A percentile compares a stretch with the other conserved stretches of the same genome.
Evolutionary conservation across 1,140 invertebrate genomes (phyloP).

Genomic region (Drosophila truncata): DNA sequence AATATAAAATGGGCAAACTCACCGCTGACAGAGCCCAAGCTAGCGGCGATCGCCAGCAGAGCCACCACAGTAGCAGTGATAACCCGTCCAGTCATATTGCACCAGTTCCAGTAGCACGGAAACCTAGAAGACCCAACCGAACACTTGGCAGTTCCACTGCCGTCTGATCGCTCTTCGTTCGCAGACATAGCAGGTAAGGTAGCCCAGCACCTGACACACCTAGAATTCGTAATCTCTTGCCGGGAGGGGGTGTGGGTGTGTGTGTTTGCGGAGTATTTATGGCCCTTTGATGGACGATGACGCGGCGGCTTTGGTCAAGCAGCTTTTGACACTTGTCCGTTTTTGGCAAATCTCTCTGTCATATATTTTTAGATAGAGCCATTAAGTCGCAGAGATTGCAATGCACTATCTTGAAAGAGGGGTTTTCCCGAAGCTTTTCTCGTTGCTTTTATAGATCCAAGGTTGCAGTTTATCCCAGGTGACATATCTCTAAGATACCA

Average conservation of each 20-base stretch:
- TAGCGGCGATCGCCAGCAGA: constrained; percentile 36
- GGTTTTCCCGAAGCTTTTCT: constrained; percentile 11
- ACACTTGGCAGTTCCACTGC: constrained; percentile 51
- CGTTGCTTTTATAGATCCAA: neutral
- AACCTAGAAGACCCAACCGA: constrained; percentile 37
- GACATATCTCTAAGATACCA: constrained; percentile 9
- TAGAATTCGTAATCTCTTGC: constrained; percentile 64
- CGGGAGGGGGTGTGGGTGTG: neutral
- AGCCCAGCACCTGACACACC: constrained; percentile 27
- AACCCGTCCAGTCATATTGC: constrained; percentile 58
- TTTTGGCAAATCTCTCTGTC: constrained; percentile 23
- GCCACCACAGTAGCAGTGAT: constrained; percentile 33
- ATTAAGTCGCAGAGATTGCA: constrained; percentile 33
- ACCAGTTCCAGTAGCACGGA: constrained; percentile 27
- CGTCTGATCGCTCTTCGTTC: constrained; percentile 51
- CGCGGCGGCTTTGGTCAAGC: constrained; percentile 11
- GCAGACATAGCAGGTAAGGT: constrained; percentile 33
- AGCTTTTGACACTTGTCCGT: constrained; percentile 36
- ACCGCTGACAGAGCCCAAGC: constrained; percentile 54
- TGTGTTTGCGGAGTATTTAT: constrained; percentile 35
- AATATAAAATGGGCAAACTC: constrained; percentile 61
- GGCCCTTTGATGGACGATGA: constrained; percentile 36
- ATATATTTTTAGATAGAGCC: constrained; percentile 28
- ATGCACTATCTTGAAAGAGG: constrained; percentile 38
- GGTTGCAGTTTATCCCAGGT: constrained; percentile 19